Evolutionary conservation across 2,888 invertebrate species (phyloP), one percentile per base, ranked within the genome.

Genomic region (Crematogaster levior): DNA sequence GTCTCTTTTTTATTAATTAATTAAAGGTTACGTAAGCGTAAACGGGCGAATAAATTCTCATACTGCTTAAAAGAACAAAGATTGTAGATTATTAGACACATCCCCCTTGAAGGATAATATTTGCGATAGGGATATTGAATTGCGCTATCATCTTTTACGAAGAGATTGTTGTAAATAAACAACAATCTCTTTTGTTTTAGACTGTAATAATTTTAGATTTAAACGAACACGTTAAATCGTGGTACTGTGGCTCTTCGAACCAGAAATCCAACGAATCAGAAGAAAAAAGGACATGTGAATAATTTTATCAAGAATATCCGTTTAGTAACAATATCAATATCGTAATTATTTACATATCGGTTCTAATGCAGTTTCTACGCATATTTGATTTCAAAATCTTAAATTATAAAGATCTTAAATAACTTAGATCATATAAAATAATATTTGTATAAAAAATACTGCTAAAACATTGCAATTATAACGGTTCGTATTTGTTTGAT

Each of bases 1-100:
- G 46, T 63, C 63, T 63, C 66, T 53, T 68, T 40, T 81, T 74
- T 81, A 70, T 84, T 72, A 79, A 79, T 79, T 80, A 85, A 88
- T 74, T 79, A 85, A 88, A 85, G 74, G 75, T 79, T 85, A 86
- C 86, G 72, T 84, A 83, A 85, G 84, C 83, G 73, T 82, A 80
- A 89, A 85, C 75, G 40, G 85, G 84, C 24, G 70, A 81, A 83
- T 61, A 63, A 61, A 60, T 82, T 77, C 63, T 51, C 21, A 51
- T 27, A 9, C 15, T 58, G 15, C 40, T 61, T 75, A 21, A 61
- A 37, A 18, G 10, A 10, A 34, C 12, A 37, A 12, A 10, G 15
- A 66, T 77, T 34, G 15, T 68, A n/a, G 7, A 10, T 63, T 40
- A 30, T 56, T n/a, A 27, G 12, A 58, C 5, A 53, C 18, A 66